phyloP scores from a whole-genome alignment of 2,113 vertebrate species.

The Xenopus laevis region DNA sequence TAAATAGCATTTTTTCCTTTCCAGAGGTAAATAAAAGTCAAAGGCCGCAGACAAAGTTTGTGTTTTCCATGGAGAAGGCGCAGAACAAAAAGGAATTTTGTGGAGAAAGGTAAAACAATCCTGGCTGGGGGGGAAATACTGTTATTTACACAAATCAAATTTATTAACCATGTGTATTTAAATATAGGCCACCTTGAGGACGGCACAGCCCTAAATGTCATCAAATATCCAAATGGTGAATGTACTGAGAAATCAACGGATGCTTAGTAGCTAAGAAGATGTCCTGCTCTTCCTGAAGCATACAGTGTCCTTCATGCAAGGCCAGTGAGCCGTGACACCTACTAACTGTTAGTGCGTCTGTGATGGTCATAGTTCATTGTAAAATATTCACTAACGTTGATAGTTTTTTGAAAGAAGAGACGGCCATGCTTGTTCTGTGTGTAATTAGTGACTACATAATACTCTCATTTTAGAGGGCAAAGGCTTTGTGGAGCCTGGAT shows the following conservation, averaged over 20 bases:
- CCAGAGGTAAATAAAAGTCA: conserved; percentile 2
- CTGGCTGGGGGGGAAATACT: not conserved
- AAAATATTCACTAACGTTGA: too few relatives aligned
- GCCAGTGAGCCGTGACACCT: too few relatives aligned
- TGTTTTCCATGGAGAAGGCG: conserved; percentile 18
- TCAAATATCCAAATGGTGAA: conserved; percentile 21
- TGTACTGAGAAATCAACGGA: conserved; percentile 15
- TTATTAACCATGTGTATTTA: not conserved
- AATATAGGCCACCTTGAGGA: conserved; percentile 15
- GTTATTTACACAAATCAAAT: not conserved
- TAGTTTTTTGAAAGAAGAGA: too few relatives aligned
- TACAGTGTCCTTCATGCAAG: too few relatives aligned
- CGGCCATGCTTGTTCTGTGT: too few relatives aligned
- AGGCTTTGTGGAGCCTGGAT: too few relatives aligned
- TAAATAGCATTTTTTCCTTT: too few relatives aligned
- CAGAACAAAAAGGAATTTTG: not conserved
- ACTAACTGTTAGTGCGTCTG: too few relatives aligned
- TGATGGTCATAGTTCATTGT: too few relatives aligned
- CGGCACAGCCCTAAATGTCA: conserved; percentile 22
- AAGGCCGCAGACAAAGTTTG: not conserved
- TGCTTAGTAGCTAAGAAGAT: not conserved
- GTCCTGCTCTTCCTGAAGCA: too few relatives aligned
- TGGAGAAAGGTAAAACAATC: conserved; percentile 13
- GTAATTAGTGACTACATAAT: too few relatives aligned
- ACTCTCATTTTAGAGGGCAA: too few relatives aligned